A percentile compares a stretch with the other conserved stretches of the same genome.
These are phyloP conservation scores for Climacteris rufus DNA, from an alignment of 2,113 vertebrate genomes.

Conservation along the genomic window DNA sequence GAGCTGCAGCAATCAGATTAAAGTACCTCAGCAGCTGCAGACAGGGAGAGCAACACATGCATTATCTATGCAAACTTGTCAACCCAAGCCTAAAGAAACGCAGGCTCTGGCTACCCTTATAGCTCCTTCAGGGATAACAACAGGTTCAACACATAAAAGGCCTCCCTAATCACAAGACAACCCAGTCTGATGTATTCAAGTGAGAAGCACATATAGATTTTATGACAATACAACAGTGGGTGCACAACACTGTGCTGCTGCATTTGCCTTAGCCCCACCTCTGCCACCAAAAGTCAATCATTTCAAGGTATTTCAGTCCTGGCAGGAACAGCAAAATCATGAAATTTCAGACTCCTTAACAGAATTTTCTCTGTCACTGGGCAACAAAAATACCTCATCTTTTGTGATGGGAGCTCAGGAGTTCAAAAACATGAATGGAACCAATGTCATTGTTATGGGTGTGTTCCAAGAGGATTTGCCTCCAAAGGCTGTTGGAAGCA, in stretches of 20 bases:
- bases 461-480: background rate
- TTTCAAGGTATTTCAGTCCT: background rate
- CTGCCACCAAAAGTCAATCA: background rate
- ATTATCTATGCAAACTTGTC: background rate
- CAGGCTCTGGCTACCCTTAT: background rate
- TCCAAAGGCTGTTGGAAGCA: background rate
- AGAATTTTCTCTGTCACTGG: background rate
- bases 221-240: background rate
- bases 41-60: background rate
- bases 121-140: background rate
- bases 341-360: background rate
- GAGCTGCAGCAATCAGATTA: background rate
- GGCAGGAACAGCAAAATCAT: background rate
- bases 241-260: background rate
- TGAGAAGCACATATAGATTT: background rate
- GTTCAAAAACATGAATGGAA: background rate
- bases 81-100: background rate
- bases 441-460: rapidly evolving
- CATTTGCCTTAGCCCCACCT: background rate
- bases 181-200: background rate
- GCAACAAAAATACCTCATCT: background rate
- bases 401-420: background rate
- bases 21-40: background rate
- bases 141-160: background rate
- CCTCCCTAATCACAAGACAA: background rate